Conservation (phyloP, 1,140 invertebrate genomes). For the Zaprionus africanus region DNA sequence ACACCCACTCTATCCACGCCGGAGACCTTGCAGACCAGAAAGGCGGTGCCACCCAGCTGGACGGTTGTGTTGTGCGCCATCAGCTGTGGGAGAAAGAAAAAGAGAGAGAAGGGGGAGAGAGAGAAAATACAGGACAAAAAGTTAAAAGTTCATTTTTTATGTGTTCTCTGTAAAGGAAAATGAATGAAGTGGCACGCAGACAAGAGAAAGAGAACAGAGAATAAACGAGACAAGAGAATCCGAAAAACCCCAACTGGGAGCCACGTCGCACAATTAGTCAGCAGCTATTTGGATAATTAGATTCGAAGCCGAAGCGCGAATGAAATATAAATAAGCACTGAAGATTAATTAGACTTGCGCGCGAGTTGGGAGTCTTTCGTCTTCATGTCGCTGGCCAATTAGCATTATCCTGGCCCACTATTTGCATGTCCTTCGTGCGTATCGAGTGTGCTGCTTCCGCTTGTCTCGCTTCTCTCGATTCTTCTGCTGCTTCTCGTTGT, state of each 20-base stretch:
- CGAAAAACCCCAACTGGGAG: slow-evolving; percentile 20
- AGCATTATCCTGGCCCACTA: slow-evolving; percentile 44
- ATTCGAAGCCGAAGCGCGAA: slow-evolving; percentile 61
- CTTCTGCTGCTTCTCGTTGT: neutral
- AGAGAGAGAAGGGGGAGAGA: slow-evolving; percentile 11
- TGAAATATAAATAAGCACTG: slow-evolving; percentile 79
- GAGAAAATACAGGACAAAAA: slow-evolving; percentile 69
- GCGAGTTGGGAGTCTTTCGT: neutral
- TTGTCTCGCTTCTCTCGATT: neutral
- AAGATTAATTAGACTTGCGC: slow-evolving; percentile 69
- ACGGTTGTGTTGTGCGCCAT: slow-evolving; percentile 92
- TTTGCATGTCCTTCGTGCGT: slow-evolving; percentile 36
- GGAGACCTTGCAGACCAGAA: slow-evolving; percentile 91
- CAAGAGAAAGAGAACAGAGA: neutral
- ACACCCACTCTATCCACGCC: slow-evolving; percentile 85
- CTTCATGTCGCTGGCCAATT: slow-evolving; percentile 55
- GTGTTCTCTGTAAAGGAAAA: slow-evolving; percentile 26
- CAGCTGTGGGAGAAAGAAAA: slow-evolving; percentile 85
- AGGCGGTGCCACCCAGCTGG: slow-evolving; percentile 92
- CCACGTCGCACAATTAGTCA: slow-evolving; percentile 67
- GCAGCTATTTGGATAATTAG: slow-evolving; percentile 74
- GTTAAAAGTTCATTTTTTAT: slow-evolving; percentile 82
- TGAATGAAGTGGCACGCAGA: slow-evolving; percentile 5
- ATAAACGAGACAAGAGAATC: neutral
- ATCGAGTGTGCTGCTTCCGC: neutral